Conservation (phyloP, 2,113 vertebrate species). For the Pedetes capensis region DNA sequence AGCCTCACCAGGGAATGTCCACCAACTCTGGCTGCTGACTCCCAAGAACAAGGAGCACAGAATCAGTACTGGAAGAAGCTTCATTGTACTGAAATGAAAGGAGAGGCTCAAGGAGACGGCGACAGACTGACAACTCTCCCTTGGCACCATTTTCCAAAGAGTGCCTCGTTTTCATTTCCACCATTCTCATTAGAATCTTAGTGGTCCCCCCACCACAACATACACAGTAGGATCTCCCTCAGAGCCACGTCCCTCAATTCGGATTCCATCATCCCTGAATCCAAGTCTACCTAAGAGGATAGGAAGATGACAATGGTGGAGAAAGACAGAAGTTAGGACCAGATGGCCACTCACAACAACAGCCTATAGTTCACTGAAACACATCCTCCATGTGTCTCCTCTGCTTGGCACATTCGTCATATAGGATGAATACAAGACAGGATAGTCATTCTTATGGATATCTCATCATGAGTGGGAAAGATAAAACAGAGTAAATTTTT, state of each 20-base stretch:
- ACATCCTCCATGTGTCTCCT: neutral
- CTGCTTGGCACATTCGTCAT: neutral
- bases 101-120: neutral
- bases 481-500: neutral
- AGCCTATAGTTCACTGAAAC: neutral
- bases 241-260: neutral
- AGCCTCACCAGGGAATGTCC: neutral
- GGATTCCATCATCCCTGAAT: neutral
- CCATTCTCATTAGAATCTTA: neutral
- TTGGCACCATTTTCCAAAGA: neutral
- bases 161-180: accelerated
- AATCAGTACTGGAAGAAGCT: neutral
- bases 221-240: neutral
- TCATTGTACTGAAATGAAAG: constrained; percentile 25
- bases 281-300: neutral
- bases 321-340: accelerated
- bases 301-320: neutral
- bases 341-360: neutral
- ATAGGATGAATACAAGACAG: neutral
- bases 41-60: constrained; percentile 29
- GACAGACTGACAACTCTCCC: accelerated
- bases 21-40: neutral
- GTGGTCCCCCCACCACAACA: accelerated
- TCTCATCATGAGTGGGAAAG: neutral
- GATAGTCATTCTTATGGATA: neutral